Evolutionary conservation across 2,797 vertebrate genomes (phyloP), one percentile per base, ranked within the genome.

Genomic region (Halcyon chelicuti): DNA sequence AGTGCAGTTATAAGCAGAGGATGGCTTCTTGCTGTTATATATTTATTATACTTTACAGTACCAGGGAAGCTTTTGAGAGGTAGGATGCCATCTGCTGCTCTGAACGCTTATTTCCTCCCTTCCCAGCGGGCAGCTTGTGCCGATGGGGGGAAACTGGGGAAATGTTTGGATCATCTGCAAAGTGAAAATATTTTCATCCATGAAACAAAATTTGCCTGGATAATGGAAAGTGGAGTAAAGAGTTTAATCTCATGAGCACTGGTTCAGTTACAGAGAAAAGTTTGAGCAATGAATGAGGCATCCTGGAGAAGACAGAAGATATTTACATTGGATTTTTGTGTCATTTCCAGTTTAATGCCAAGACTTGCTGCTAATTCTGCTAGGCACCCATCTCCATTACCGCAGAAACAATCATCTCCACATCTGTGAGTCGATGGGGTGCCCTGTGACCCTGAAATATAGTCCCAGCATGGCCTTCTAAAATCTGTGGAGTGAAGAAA

Each of bases 71-170:
- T 95, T 94, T 72, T 3, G 85, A 75, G 73, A 47, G 44, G 90
- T 93, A 94, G 94, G 94, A 94, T 96, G 96, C 95, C 96, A 94
- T 96, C 96, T 97, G 95, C 96, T 97, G 96, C 94, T 93, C 77
- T 3, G 1, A 86, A 78, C 4, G 2, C 35, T 93, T 93, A 95
- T 88, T 93, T 95, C 76, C 60, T 96, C 33, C 71, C 54, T 88
- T 94, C 91, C 35, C 76, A 93, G 84, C 0, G 0, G 54, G 85
- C 65, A 71, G 78, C n/a, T 54, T 62, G 12, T 70, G 57, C 19
- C 1, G 0, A 23, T 25, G 26, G 37, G 37, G n/a, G 10, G 31
- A 77, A 62, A 83, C 78, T 5, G 33, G 51, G 31, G 58, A 40
- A n/a, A 13, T 3, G 12, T 46, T 78, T 5, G 10, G 29, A 58